Conservation (phyloP, 2,113 vertebrate species). For the Holacanthus passer region DNA sequence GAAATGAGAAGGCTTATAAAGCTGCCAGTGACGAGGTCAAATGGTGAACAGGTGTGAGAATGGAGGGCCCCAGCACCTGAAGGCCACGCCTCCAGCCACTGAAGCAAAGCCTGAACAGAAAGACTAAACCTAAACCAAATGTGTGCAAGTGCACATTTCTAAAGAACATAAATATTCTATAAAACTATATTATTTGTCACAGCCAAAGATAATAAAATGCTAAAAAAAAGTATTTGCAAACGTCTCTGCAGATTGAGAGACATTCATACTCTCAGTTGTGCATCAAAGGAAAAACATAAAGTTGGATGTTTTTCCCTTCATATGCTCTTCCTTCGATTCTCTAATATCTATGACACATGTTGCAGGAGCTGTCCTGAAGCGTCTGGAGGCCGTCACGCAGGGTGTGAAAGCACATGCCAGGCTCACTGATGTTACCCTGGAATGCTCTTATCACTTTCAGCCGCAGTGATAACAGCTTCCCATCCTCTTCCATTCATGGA, state of each 20-base stretch:
- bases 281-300: not conserved
- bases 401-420: constrained; percentile 18
- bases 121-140: too few relatives aligned
- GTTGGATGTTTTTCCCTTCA: not conserved
- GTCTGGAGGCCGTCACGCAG: not conserved
- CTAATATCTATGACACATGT: not conserved
- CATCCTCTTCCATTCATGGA: constrained; percentile 24
- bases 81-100: too few relatives aligned
- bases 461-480: constrained; percentile 4
- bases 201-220: not conserved
- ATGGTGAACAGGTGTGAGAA: too few relatives aligned
- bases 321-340: not conserved
- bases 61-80: too few relatives aligned
- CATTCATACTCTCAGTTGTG: not conserved
- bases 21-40: too few relatives aligned
- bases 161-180: not conserved
- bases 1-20: too few relatives aligned
- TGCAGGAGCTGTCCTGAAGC: not conserved
- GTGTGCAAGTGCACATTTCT: too few relatives aligned
- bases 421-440: constrained; percentile 3
- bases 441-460: constrained; percentile 25
- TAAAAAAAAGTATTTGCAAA: not conserved
- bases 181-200: not conserved
- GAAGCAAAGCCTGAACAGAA: too few relatives aligned
- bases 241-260: not conserved